phyloP scores from a whole-genome alignment of 2,113 vertebrate genomes.

The Chamaetylas fuelleborni region DNA sequence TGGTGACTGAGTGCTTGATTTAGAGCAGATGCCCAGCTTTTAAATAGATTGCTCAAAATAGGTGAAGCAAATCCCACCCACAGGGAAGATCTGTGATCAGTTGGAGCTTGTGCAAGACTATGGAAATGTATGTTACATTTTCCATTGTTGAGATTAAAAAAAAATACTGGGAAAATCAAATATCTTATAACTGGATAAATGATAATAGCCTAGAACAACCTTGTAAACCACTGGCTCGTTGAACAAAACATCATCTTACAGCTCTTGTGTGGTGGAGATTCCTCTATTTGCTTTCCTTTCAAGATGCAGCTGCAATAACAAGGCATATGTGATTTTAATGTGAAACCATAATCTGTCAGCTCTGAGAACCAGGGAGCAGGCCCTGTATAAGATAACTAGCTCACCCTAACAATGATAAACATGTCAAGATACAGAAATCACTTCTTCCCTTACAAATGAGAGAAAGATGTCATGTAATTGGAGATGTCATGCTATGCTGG shows the following conservation, averaged over 20 bases:
- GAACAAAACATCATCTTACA: constrained; percentile 16
- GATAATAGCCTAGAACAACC: constrained; percentile 3
- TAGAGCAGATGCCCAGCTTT: not conserved
- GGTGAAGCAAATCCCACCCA: constrained; percentile 2
- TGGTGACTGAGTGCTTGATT: not conserved
- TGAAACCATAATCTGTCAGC: constrained; percentile 40
- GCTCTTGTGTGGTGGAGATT: constrained; percentile 1
- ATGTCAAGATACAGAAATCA: constrained; percentile 46
- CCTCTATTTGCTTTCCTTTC: constrained; percentile 49
- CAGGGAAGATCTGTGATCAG: not conserved
- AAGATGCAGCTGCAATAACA: constrained; percentile 59
- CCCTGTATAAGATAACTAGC: constrained; percentile 17
- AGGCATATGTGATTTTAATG: constrained; percentile 48
- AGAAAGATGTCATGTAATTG: constrained; percentile 43
- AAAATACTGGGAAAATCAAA: not conserved
- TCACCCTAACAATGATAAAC: constrained; percentile 38
- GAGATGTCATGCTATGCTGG: constrained; percentile 37
- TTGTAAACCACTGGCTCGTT: not conserved
- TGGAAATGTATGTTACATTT: not conserved
- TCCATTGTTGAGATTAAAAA: not conserved
- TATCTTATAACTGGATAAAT: not conserved
- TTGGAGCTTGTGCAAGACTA: not conserved
- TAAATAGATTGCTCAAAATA: constrained; percentile 21
- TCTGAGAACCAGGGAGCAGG: constrained; percentile 30
- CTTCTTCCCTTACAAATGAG: constrained; percentile 39